These are phyloP conservation scores for Ennomos quercinarius DNA, from an alignment of 2,888 invertebrate species.

Conservation along the genomic window DNA sequence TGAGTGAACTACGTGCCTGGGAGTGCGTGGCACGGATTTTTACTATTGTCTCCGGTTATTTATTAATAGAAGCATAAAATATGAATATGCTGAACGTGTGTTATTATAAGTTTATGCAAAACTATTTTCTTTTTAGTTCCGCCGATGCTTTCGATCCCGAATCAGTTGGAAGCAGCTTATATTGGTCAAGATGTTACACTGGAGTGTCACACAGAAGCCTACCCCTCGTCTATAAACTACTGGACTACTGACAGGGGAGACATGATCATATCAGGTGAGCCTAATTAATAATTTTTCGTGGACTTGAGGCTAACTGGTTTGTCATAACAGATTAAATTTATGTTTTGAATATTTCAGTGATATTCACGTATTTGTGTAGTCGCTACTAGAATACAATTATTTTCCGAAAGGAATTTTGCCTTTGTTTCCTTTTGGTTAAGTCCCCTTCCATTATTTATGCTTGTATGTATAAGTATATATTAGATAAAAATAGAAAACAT, in stretches of 20 bases:
- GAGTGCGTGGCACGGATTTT: constrained; percentile 55
- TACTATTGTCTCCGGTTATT: constrained; percentile 48
- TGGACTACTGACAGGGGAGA: constrained; percentile 97
- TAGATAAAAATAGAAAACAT: constrained; percentile 18
- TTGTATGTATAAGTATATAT: neutral
- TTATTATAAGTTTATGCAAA: constrained; percentile 36
- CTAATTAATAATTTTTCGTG: too few species aligned
- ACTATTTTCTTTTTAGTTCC: constrained; percentile 88
- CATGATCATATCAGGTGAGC: constrained; percentile 95
- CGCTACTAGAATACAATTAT: too few species aligned
- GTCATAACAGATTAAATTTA: too few species aligned
- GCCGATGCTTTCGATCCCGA: constrained; percentile 97
- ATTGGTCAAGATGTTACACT: constrained; percentile 94
- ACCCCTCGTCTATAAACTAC: constrained; percentile 96
- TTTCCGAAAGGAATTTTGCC: too few species aligned
- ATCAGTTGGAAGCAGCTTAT: constrained; percentile 96
- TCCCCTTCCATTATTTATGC: neutral
- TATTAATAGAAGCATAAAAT: constrained; percentile 40
- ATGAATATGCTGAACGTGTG: constrained; percentile 35
- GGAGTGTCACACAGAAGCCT: constrained; percentile 96
- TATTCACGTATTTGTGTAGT: too few species aligned
- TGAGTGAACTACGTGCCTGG: constrained; percentile 54
- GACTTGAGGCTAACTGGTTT: too few species aligned
- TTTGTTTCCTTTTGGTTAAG: neutral
- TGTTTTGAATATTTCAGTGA: too few species aligned